These are phyloP conservation scores for Helostoma temminkii DNA, from an alignment of 2,797 vertebrate species.

Conservation along the genomic window DNA sequence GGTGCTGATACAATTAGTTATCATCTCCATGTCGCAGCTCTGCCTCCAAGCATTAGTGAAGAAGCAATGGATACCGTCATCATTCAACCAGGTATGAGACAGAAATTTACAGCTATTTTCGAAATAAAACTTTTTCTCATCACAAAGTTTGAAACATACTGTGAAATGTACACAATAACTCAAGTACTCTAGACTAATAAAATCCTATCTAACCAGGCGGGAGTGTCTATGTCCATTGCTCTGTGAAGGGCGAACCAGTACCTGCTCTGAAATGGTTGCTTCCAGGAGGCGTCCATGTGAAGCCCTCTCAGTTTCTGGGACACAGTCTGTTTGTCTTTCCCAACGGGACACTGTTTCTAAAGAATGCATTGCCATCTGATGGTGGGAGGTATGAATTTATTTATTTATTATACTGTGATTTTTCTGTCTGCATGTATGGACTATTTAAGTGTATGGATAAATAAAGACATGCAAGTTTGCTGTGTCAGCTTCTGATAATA, in stretches of 20 bases:
- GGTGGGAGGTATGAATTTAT: slow-evolving; percentile 73
- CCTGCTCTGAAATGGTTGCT: slow-evolving; percentile 84
- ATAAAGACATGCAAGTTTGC: neutral
- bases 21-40: slow-evolving; percentile 82
- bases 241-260: slow-evolving; percentile 81
- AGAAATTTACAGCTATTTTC: neutral
- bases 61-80: slow-evolving; percentile 69
- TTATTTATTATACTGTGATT: neutral
- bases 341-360: slow-evolving; percentile 85
- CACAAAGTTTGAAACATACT: neutral
- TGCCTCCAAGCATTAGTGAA: slow-evolving; percentile 84
- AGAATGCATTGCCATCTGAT: slow-evolving; percentile 73
- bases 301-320: slow-evolving; percentile 84
- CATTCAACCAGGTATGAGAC: slow-evolving; percentile 71
- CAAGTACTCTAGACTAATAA: slow-evolving; percentile 2
- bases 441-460: slow-evolving; percentile 1
- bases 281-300: slow-evolving; percentile 78
- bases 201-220: slow-evolving; percentile 60
- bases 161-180: neutral
- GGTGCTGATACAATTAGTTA: slow-evolving; percentile 87
- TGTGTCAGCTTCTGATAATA: too few species aligned
- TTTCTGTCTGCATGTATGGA: neutral
- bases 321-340: slow-evolving; percentile 84
- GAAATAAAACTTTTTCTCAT: neutral
- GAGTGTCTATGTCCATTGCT: slow-evolving; percentile 83